phyloP scores from a whole-genome alignment of 2,888 invertebrate species.

The Acleris emargana region DNA sequence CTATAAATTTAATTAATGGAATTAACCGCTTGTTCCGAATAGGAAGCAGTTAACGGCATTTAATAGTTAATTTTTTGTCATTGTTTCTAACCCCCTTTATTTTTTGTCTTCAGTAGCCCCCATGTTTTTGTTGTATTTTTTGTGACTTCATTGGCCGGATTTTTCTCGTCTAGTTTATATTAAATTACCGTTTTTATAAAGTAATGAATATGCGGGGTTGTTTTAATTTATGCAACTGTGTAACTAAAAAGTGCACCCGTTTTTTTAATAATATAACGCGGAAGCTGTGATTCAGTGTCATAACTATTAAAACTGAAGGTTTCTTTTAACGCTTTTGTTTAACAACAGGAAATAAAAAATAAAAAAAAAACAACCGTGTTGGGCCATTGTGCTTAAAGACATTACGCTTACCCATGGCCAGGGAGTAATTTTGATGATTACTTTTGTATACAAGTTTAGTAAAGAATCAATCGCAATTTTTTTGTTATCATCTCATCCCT shows the following conservation, averaged over 20 bases:
- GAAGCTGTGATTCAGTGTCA: constrained; percentile 4
- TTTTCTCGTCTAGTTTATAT: constrained; percentile 81
- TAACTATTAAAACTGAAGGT: too few relatives aligned
- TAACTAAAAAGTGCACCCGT: constrained; percentile 71
- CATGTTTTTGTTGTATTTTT: constrained; percentile 69
- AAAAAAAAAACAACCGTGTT: too few relatives aligned
- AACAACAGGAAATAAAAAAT: too few relatives aligned
- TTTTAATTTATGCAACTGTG: constrained; percentile 67
- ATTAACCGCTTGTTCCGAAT: constrained; percentile 76
- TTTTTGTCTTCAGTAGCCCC: constrained; percentile 61
- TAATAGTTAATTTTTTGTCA: constrained; percentile 69
- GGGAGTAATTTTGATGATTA: constrained; percentile 4
- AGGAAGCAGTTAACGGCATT: constrained; percentile 64
- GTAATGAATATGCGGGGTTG: constrained; percentile 80
- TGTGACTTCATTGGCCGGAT: constrained; percentile 72
- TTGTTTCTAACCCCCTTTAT: constrained; percentile 75
- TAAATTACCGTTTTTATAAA: constrained; percentile 79
- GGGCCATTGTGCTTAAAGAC: too few relatives aligned
- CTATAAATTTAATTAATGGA: constrained; percentile 72
- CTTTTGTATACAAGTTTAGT: neutral
- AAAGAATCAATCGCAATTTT: constrained; percentile 30
- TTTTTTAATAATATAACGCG: constrained; percentile 52
- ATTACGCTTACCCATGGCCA: too few relatives aligned
- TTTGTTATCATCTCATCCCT: constrained; percentile 45
- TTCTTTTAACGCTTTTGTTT: too few relatives aligned